These are phyloP conservation scores for Marmota monax DNA, from an alignment of 2,113 vertebrate species.

Conservation along the genomic window DNA sequence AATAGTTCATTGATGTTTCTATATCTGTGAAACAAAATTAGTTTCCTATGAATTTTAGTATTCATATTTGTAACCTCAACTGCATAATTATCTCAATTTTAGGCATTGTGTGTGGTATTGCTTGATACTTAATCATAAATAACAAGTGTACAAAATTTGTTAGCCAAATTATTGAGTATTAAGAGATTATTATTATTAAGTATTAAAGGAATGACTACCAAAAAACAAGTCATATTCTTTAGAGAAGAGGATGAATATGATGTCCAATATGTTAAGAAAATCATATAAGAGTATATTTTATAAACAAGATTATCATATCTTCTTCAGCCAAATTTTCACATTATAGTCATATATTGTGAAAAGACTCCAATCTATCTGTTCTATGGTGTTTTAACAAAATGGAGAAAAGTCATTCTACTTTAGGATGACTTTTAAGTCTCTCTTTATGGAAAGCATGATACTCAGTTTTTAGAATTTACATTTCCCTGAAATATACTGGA, in stretches of 20 bases:
- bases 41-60: neutral
- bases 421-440: slow-evolving; percentile 49
- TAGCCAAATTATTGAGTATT: slow-evolving; percentile 35
- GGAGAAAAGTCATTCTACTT: slow-evolving; percentile 14
- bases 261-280: slow-evolving; percentile 33
- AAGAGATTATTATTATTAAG: neutral
- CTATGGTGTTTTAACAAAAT: neutral
- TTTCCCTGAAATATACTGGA: slow-evolving; percentile 23
- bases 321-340: slow-evolving; percentile 29
- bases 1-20: neutral
- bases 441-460: slow-evolving; percentile 44
- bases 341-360: neutral
- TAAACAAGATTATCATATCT: neutral
- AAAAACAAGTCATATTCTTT: slow-evolving; percentile 13
- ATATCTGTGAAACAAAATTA: neutral
- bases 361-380: slow-evolving; percentile 14
- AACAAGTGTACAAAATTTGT: neutral
- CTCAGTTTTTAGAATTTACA: slow-evolving; percentile 46
- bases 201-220: neutral
- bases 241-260: neutral
- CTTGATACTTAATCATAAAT: neutral
- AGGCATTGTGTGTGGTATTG: neutral
- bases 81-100: neutral
- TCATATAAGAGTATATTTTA: neutral
- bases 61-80: neutral